phyloP scores from a whole-genome alignment of 2,113 vertebrate species.

The Turdus rufiventris region DNA sequence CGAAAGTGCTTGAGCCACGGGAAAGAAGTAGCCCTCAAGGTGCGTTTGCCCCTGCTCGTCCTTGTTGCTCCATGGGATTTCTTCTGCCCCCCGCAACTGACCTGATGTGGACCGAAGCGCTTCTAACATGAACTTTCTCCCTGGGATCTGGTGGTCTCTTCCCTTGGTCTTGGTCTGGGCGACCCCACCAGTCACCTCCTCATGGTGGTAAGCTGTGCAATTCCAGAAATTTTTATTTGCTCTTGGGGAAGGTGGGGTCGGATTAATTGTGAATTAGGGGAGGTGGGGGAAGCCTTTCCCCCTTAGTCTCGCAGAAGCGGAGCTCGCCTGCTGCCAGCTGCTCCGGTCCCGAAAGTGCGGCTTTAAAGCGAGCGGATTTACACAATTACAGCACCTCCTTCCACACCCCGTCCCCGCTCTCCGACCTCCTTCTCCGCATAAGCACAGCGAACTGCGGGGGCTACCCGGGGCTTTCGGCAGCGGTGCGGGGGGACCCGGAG shows the following conservation, averaged over 20 bases:
- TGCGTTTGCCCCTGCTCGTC: not conserved
- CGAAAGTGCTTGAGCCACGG: not conserved
- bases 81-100: conserved; percentile 57
- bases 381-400: not conserved
- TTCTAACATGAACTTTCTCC: conserved; percentile 89
- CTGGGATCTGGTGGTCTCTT: conserved; percentile 85
- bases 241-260: conserved; percentile 47
- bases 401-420: not conserved
- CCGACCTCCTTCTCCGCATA: not conserved
- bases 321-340: not conserved
- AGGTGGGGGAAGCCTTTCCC: not conserved
- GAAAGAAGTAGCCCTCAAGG: not conserved
- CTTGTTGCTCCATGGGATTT: conserved; percentile 64
- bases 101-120: conserved; percentile 72
- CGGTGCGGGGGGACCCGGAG: not conserved
- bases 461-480: not conserved
- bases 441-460: not conserved
- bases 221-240: conserved; percentile 41
- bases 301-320: not conserved
- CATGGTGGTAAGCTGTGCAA: conserved; percentile 89
- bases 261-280: not conserved
- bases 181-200: conserved; percentile 83
- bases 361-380: not conserved
- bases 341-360: not conserved
- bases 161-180: conserved; percentile 82